Conservation (phyloP, 2,113 vertebrate species). For the Chlorocebus sabaeus region DNA sequence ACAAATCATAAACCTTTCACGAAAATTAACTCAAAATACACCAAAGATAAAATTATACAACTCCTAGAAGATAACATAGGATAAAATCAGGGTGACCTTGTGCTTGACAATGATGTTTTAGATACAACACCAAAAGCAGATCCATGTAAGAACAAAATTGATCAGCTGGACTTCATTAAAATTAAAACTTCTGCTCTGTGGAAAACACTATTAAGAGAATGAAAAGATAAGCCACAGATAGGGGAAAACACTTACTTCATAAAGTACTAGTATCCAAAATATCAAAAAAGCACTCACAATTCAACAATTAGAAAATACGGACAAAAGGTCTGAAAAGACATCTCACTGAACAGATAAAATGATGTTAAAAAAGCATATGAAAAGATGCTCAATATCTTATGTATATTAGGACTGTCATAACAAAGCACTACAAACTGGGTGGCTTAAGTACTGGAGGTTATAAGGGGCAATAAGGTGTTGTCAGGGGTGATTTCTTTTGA, state of each 20-base stretch:
- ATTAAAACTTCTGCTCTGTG: neutral
- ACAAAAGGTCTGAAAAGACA: neutral
- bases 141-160: neutral
- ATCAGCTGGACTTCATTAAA: neutral
- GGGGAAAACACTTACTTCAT: neutral
- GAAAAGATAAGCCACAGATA: neutral
- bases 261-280: neutral
- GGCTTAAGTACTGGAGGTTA: neutral
- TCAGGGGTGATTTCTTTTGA: neutral
- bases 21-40: conserved; percentile 4
- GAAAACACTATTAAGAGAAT: neutral
- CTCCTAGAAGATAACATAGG: neutral
- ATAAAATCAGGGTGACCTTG: conserved; percentile 22
- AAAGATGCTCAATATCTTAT: neutral
- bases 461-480: neutral
- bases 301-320: neutral
- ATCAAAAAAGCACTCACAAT: neutral
- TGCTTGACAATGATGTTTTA: neutral
- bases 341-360: neutral
- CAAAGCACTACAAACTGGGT: neutral
- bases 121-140: neutral
- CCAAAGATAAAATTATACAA: neutral
- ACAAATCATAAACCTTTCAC: neutral
- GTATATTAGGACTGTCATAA: neutral
- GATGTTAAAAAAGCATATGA: neutral